Evolutionary conservation across 2,888 invertebrate genomes (phyloP).

Genomic region (Camptogramma bilineatum): DNA sequence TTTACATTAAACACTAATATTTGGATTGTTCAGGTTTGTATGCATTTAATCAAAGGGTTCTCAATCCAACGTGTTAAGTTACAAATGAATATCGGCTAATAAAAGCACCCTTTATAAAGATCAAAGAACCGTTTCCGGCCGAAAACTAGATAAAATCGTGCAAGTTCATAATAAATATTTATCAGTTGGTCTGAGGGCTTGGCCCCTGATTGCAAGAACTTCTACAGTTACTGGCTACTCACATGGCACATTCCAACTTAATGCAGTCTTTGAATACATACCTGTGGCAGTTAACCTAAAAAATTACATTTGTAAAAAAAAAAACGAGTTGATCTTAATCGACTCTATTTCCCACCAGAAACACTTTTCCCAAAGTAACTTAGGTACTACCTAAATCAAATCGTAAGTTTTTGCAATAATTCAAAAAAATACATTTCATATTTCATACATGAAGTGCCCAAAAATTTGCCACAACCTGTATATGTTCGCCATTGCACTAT

Average conservation of each 20-base stretch:
- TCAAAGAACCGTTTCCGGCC: slow-evolving; percentile 30
- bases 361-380: too few relatives aligned
- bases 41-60: neutral
- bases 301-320: too few relatives aligned
- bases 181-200: slow-evolving; percentile 26
- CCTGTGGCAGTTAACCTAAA: too few relatives aligned
- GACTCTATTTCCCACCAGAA: too few relatives aligned
- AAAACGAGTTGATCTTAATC: too few relatives aligned
- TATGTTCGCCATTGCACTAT: too few relatives aligned
- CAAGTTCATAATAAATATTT: slow-evolving; percentile 17
- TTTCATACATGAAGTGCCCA: too few relatives aligned
- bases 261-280: neutral
- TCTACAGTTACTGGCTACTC: neutral
- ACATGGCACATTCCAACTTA: slow-evolving; percentile 10
- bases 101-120: slow-evolving; percentile 11
- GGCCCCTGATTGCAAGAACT: slow-evolving; percentile 21
- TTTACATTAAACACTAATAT: neutral
- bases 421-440: too few relatives aligned
- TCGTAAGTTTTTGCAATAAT: too few relatives aligned
- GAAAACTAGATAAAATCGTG: slow-evolving; percentile 18
- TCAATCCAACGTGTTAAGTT: neutral
- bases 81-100: neutral
- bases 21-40: neutral
- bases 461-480: too few relatives aligned
- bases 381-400: too few relatives aligned